Conservation (phyloP, 53 echinoderm and acorn worm genomes). For the Astropecten irregularis region DNA sequence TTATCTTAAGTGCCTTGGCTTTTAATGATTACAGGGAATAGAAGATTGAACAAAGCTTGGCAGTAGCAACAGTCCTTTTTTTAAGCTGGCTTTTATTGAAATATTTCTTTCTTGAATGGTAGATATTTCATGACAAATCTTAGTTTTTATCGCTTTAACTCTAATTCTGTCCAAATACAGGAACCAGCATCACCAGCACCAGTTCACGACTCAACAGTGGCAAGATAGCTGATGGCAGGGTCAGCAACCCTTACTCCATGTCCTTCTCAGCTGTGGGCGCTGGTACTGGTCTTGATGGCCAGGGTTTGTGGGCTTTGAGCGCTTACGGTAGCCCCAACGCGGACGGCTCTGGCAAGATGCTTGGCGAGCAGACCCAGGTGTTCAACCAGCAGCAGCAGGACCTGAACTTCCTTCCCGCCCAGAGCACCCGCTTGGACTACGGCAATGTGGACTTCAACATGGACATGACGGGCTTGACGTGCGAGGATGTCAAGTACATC, state of each 20-base stretch:
- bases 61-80: too few relatives aligned
- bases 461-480: constrained; percentile 71
- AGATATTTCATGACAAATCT: too few relatives aligned
- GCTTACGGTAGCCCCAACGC: constrained; percentile 76
- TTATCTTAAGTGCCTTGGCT: too few relatives aligned
- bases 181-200: constrained; percentile 39
- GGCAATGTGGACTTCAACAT: constrained; percentile 72
- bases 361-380: constrained; percentile 72
- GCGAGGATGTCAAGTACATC: constrained; percentile 72
- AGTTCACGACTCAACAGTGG: constrained; percentile 59
- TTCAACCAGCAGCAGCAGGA: constrained; percentile 15
- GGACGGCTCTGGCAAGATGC: constrained; percentile 81
- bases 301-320: constrained; percentile 75
- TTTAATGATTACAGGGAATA: too few relatives aligned
- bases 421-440: constrained; percentile 61
- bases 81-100: too few relatives aligned
- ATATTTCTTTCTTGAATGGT: too few relatives aligned
- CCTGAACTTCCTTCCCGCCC: constrained; percentile 13
- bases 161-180: too few relatives aligned
- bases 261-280: constrained; percentile 61
- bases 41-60: too few relatives aligned
- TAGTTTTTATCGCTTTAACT: too few relatives aligned
- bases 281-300: constrained; percentile 67
- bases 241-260: constrained; percentile 64
- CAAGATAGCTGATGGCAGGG: constrained; percentile 60